A percentile compares a stretch with the other conserved stretches of the same genome.
Conservation (phyloP, 2,888 invertebrate species). For the Frankliniella intonsa region DNA sequence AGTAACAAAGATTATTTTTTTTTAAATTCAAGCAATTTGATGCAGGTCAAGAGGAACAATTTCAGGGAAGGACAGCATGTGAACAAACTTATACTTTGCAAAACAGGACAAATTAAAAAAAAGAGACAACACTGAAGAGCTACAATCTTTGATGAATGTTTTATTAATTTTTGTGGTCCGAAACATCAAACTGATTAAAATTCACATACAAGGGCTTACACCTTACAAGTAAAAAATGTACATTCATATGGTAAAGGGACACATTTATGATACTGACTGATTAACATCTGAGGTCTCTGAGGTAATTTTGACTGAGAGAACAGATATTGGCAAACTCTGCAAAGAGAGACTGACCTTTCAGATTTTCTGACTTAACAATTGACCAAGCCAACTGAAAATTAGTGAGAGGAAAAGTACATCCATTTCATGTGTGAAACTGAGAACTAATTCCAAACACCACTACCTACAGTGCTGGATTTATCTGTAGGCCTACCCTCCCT, state of each 20-base stretch:
- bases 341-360: too few species aligned
- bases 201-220: slow-evolving; percentile 3
- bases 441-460: background rate
- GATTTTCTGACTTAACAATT: too few species aligned
- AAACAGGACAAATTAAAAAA: slow-evolving; percentile 18
- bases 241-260: background rate
- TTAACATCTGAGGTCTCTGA: background rate
- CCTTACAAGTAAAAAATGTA: background rate
- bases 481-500: background rate
- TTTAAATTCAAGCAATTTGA: background rate
- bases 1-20: background rate
- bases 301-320: too few species aligned
- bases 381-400: too few species aligned
- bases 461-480: background rate
- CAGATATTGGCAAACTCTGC: too few species aligned
- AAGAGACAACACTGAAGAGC: slow-evolving; percentile 4
- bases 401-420: too few species aligned
- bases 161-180: slow-evolving; percentile 17
- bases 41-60: slow-evolving; percentile 19
- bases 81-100: background rate
- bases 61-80: slow-evolving; percentile 19
- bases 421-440: too few species aligned
- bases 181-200: slow-evolving; percentile 11
- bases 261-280: background rate
- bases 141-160: slow-evolving; percentile 17